Evolutionary conservation across 2,888 invertebrate species (phyloP).

Genomic region (Cryptus viduatorius): DNA sequence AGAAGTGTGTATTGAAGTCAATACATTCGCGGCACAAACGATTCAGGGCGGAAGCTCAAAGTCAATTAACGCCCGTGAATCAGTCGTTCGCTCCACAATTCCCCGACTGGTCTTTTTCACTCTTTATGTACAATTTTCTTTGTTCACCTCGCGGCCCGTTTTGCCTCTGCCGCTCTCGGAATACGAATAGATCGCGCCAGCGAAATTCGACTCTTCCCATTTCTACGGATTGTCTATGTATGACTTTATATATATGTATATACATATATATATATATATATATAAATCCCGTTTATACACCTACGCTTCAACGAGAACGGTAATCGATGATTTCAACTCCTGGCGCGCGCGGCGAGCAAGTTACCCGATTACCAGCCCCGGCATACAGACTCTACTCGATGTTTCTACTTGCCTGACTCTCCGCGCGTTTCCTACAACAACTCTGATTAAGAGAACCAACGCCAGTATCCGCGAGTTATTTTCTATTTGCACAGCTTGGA

Average conservation of each 20-base stretch:
- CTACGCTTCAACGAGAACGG: slow-evolving; percentile 38
- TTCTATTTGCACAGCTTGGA: slow-evolving; percentile 14
- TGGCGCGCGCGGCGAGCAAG: slow-evolving; percentile 33
- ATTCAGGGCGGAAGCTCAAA: slow-evolving; percentile 17
- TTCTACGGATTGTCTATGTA: neutral
- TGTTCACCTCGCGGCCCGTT: slow-evolving; percentile 21
- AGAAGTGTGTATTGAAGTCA: slow-evolving; percentile 20
- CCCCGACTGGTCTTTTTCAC: slow-evolving; percentile 12
- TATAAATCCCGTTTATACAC: slow-evolving; percentile 22
- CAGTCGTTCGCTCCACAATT: slow-evolving; percentile 11
- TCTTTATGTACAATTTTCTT: slow-evolving; percentile 26
- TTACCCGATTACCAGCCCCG: slow-evolving; percentile 43
- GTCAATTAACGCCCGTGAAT: slow-evolving; percentile 48
- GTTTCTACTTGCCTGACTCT: slow-evolving; percentile 38
- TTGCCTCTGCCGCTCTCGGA: neutral
- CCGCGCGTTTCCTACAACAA: slow-evolving; percentile 16
- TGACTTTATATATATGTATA: neutral
- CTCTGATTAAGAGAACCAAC: slow-evolving; percentile 36
- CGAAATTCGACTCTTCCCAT: neutral
- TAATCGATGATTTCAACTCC: slow-evolving; percentile 52
- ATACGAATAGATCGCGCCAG: slow-evolving; percentile 13
- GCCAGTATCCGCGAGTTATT: slow-evolving; percentile 23
- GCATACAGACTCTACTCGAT: slow-evolving; percentile 22
- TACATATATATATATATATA: slow-evolving; percentile 5
- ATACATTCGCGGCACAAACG: slow-evolving; percentile 27